phyloP scores from a whole-genome alignment of 2,888 invertebrate species.

The Latrodectus elegans region DNA sequence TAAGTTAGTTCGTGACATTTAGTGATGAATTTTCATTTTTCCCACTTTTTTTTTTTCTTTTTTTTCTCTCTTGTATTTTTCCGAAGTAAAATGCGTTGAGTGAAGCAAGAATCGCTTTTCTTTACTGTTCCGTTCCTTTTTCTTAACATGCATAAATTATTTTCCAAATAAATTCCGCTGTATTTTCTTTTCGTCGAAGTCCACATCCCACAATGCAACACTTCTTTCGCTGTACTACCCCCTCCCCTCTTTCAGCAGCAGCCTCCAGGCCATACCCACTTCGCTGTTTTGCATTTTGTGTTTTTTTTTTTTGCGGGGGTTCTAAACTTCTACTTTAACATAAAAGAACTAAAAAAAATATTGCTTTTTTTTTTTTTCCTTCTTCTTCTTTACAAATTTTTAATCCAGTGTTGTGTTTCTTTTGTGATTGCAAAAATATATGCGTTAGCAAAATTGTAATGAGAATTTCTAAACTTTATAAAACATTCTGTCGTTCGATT shows the following conservation, averaged over 20 bases:
- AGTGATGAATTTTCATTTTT: neutral
- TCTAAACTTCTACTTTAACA: neutral
- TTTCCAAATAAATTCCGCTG: neutral
- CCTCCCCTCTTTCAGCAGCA: neutral
- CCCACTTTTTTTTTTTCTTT: neutral
- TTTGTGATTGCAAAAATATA: slow-evolving; percentile 19
- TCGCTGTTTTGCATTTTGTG: too few species aligned
- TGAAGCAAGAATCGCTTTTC: slow-evolving; percentile 1
- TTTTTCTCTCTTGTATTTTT: neutral
- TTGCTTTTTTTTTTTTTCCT: neutral
- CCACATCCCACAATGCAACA: too few species aligned
- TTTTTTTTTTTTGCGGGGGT: too few species aligned
- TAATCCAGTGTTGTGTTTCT: slow-evolving; percentile 10
- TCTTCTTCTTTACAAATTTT: slow-evolving; percentile 10
- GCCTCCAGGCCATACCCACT: too few species aligned
- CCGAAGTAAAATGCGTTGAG: slow-evolving; percentile 8
- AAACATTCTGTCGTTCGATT: slow-evolving; percentile 10
- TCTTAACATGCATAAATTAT: slow-evolving; percentile 13
- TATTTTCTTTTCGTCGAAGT: too few species aligned
- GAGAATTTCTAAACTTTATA: slow-evolving; percentile 30
- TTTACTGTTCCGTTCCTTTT: neutral
- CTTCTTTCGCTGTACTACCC: neutral
- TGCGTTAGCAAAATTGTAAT: slow-evolving; percentile 46
- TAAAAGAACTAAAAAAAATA: slow-evolving; percentile 7
- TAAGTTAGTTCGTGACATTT: slow-evolving; percentile 8